phyloP scores from a whole-genome alignment of 1,140 invertebrate species.

The Physella acuta region DNA sequence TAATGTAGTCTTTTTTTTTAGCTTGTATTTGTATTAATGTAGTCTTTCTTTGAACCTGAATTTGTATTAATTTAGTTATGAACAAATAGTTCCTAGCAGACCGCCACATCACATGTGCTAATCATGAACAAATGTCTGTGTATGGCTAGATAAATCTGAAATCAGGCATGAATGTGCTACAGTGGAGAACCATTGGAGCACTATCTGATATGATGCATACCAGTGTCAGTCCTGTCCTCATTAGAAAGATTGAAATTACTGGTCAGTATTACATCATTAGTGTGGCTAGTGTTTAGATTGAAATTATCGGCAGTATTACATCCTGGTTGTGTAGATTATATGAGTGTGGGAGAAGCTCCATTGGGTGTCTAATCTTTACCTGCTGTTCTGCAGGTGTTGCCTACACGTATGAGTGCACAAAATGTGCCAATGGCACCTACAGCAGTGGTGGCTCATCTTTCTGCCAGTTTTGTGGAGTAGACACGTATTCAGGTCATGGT shows the following conservation, averaged over 20 bases:
- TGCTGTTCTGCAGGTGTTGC: slow-evolving; percentile 69
- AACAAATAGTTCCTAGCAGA: too few species aligned
- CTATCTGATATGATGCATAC: slow-evolving; percentile 22
- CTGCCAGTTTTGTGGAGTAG: slow-evolving; percentile 63
- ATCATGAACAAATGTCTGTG: too few species aligned
- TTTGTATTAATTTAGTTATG: too few species aligned
- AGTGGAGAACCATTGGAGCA: slow-evolving; percentile 64
- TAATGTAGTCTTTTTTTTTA: background rate
- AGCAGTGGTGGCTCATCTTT: slow-evolving; percentile 58
- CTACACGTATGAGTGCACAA: slow-evolving; percentile 66
- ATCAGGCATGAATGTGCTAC: slow-evolving; percentile 63
- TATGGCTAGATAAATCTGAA: slow-evolving; percentile 55
- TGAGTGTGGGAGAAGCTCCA: too few species aligned
- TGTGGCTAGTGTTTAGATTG: background rate
- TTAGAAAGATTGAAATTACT: slow-evolving; percentile 45
- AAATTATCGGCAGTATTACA: too few species aligned
- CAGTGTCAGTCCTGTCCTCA: slow-evolving; percentile 33
- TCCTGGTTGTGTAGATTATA: too few species aligned
- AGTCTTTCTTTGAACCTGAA: background rate
- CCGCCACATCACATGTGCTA: too few species aligned
- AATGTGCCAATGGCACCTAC: slow-evolving; percentile 66
- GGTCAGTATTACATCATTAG: slow-evolving; percentile 28
- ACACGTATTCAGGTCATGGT: slow-evolving; percentile 61
- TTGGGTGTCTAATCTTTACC: too few species aligned
- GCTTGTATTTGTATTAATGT: background rate